These are phyloP conservation scores for Chlorocebus sabaeus DNA, from an alignment of 2,113 vertebrate genomes.

Conservation along the genomic window DNA sequence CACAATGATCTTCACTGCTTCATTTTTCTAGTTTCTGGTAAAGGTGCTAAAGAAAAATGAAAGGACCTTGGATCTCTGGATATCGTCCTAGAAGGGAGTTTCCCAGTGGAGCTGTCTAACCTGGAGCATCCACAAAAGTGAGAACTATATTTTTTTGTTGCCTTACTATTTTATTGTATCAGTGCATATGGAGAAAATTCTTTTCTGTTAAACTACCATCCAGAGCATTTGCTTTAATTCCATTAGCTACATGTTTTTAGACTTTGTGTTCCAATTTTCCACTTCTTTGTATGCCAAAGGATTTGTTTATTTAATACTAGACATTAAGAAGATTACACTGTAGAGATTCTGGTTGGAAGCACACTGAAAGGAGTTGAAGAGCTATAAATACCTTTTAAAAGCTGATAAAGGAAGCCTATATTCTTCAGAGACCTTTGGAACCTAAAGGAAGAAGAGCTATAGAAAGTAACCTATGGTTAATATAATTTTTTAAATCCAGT, in stretches of 20 bases:
- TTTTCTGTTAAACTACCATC: neutral
- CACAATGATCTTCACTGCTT: neutral
- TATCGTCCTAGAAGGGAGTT: rapidly evolving
- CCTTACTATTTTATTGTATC: neutral
- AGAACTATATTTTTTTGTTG: neutral
- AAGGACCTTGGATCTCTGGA: neutral
- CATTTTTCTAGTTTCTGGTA: neutral
- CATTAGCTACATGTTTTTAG: neutral
- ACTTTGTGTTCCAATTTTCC: neutral
- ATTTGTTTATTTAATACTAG: neutral
- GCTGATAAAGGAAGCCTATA: neutral
- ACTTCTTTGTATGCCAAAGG: neutral
- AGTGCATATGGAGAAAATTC: neutral
- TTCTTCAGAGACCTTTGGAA: neutral
- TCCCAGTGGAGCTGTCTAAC: neutral
- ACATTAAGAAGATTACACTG: neutral
- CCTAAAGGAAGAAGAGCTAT: neutral
- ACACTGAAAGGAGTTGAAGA: neutral
- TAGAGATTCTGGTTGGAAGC: neutral
- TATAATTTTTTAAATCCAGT: neutral
- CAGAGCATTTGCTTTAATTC: neutral
- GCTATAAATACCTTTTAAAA: neutral
- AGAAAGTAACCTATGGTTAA: neutral
- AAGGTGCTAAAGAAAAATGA: neutral
- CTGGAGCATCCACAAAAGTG: neutral